phyloP scores from a whole-genome alignment of 2,888 invertebrate species.

The Acholoe squamosa region DNA sequence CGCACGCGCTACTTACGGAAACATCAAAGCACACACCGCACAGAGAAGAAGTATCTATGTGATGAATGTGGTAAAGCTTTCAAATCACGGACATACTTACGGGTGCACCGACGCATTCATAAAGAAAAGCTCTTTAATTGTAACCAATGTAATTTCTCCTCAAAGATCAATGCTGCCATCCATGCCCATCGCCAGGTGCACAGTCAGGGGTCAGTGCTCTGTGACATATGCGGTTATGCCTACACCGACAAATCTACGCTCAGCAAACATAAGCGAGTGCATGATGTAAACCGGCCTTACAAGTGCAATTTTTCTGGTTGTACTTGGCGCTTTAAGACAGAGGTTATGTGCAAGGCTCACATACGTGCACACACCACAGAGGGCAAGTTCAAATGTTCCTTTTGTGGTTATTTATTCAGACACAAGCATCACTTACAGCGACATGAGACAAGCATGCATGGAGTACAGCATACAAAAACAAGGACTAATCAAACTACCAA shows the following conservation, averaged over 20 bases:
- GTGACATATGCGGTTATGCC: slow-evolving; percentile 80
- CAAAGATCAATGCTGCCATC: slow-evolving; percentile 76
- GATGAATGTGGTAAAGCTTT: slow-evolving; percentile 79
- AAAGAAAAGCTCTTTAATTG: slow-evolving; percentile 73
- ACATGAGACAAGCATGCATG: slow-evolving; percentile 77
- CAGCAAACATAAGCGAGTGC: slow-evolving; percentile 80
- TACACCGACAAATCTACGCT: slow-evolving; percentile 80
- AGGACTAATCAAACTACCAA: slow-evolving; percentile 9
- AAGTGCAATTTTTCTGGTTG: slow-evolving; percentile 79
- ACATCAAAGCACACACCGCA: slow-evolving; percentile 74
- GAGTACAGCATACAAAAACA: slow-evolving; percentile 68
- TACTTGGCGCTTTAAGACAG: slow-evolving; percentile 80
- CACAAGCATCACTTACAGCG: slow-evolving; percentile 81
- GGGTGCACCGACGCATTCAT: slow-evolving; percentile 76
- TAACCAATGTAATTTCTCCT: slow-evolving; percentile 80
- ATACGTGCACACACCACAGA: slow-evolving; percentile 76
- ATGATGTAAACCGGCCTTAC: slow-evolving; percentile 78
- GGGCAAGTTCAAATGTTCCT: slow-evolving; percentile 77
- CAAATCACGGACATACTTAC: slow-evolving; percentile 77
- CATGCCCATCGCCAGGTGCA: slow-evolving; percentile 80
- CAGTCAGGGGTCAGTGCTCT: slow-evolving; percentile 77
- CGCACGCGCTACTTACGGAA: slow-evolving; percentile 77
- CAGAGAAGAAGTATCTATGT: slow-evolving; percentile 76
- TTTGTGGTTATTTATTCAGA: slow-evolving; percentile 79
- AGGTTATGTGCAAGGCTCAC: slow-evolving; percentile 79